phyloP scores from a whole-genome alignment of 2,888 invertebrate species.

The Parelbella ahira region DNA sequence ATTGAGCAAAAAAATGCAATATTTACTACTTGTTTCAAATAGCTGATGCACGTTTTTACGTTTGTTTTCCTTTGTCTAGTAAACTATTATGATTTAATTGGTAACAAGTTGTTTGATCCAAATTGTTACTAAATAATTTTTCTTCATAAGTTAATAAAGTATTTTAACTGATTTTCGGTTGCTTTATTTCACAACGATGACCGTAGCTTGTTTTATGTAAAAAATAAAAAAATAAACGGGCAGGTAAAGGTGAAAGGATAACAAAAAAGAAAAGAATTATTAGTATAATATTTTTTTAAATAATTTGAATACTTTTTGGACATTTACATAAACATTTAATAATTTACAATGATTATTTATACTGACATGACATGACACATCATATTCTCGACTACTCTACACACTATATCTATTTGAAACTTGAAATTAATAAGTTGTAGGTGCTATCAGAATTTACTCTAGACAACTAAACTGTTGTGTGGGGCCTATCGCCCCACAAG shows the following conservation, averaged over 20 bases:
- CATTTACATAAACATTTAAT: slow-evolving; percentile 82
- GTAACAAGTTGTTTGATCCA: not conserved
- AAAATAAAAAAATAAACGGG: slow-evolving; percentile 36
- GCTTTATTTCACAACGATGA: not conserved
- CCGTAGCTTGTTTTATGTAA: too few species aligned
- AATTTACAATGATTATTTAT: slow-evolving; percentile 81
- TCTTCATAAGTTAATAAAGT: slow-evolving; percentile 11
- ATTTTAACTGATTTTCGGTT: not conserved
- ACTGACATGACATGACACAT: slow-evolving; percentile 78
- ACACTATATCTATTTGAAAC: slow-evolving; percentile 75
- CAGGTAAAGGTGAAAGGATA: slow-evolving; percentile 54
- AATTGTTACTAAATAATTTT: slow-evolving; percentile 4
- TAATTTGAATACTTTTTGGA: slow-evolving; percentile 81
- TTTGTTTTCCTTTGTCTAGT: not conserved
- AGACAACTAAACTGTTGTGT: slow-evolving; percentile 68
- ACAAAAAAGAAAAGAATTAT: slow-evolving; percentile 72
- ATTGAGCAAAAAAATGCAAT: too few species aligned
- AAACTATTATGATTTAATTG: not conserved
- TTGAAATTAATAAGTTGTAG: slow-evolving; percentile 69
- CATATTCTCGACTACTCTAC: slow-evolving; percentile 76
- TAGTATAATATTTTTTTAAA: slow-evolving; percentile 77
- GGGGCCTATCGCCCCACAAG: slow-evolving; percentile 70
- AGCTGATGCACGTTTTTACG: too few species aligned
- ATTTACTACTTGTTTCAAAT: too few species aligned
- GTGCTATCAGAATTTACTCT: slow-evolving; percentile 76